Evolutionary conservation across 2,113 vertebrate genomes (phyloP), one percentile per base, ranked within the genome.

Genomic region (Saguinus imperator): DNA sequence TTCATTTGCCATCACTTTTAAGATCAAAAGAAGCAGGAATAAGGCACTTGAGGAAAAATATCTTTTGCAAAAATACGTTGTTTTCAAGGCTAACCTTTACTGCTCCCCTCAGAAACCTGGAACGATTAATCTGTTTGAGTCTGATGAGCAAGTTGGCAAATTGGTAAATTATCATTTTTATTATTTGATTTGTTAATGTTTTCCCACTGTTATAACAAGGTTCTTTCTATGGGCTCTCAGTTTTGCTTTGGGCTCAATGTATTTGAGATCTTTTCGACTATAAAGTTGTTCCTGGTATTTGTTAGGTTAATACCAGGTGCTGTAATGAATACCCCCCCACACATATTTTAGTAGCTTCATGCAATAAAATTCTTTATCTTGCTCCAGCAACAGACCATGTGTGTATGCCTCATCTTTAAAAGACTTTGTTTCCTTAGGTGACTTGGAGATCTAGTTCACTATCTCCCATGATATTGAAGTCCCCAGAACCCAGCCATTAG

Each of bases 31-130:
- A 94, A 37, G 64, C 40, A 77, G 64, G 17, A 35, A 27, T 57
- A 32, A 77, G 64, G 93, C 80, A 85, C 81, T 94, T 25, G 29
- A 94, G 87, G 48, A 92, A 92, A 81, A 87, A 76, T 92, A 16
- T 87, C 50, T 84, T 87, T 94, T 87, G 90, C 84, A 80, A 70
- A 93, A 84, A 77, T 57, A 45, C 27, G 55, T 87, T 92, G 76
- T 87, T 90, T 97, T 85, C 70, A 94, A 94, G 87, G 76, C 87
- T 95, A 58, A 85, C 85, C 50, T 94, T 94, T 79, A 37, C 16
- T 5, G 18, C 14, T 3, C 18, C 3, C 12, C 11, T 16, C 45
- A 58, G 85, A 79, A 70, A 66, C 18, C 77, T 76, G 20, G n/a
- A 91, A 57, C 32, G 45, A 50, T 94, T 72, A 80, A 81, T 93